Base-by-base conservation (phyloP, 1,140 invertebrate species). In the Himalopsyche phryganea region DNA sequence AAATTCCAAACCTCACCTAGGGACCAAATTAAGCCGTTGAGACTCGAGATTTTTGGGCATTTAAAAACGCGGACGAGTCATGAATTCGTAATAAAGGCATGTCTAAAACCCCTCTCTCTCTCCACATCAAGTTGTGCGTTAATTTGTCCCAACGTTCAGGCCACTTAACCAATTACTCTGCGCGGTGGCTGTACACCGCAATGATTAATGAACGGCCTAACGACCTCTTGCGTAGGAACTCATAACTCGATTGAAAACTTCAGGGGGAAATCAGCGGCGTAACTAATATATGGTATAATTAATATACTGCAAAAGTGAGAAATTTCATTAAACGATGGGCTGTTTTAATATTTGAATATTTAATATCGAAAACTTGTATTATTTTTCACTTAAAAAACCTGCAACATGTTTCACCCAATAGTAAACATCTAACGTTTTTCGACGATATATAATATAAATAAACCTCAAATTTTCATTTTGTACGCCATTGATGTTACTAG, bases 191-290 rank as follows among this genome's bases (percentile, higher is more conserved):
- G 28, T 40, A 32, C 13, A 13, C 23, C 41, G 51, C 50, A 46
- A 56, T 63, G 61, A 63, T 63, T 63, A 63, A 63, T 63, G 61
- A 59, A 59, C 41, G 61, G 47, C 52, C 53, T 63, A 63, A 63
- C 61, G 61, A 63, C 56, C 61, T 42, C 50, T 7, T 32, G 52
- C 41, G 38, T 15, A 28, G 40, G 7, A 50, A 58, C 56, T 63
- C 61, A 63, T 63, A 63, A 63, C 56, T 63, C 61, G 61, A 63
- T 63, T 63, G 61, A 59, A 63, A 63, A 63, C 56, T 63, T 56
- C 14, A n/a, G 53, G 1, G 2, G 6, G 19, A 49, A 54, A 52
- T 53, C 57, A 48, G 23, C 23, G 23, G 23, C 23, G 23, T 28
- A 5, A 28, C 23, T 28, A 28, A 3, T n/a, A n/a, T n/a, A n/a